Conservation (phyloP, 2,797 vertebrate species). For the Brotogeris chrysoptera region DNA sequence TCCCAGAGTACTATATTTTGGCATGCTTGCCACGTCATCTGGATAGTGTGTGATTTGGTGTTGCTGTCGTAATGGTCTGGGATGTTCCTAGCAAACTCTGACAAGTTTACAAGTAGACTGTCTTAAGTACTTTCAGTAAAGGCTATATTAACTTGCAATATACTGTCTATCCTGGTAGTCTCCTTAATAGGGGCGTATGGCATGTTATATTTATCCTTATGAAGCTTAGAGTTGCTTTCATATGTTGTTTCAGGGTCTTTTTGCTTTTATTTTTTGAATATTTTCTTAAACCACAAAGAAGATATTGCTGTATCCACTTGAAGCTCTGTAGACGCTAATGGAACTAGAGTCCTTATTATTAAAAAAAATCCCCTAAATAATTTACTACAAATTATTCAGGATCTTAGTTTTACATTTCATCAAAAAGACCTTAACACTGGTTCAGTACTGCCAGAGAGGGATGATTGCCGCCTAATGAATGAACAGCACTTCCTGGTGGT, state of each 20-base stretch:
- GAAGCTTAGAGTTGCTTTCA: background rate
- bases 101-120: background rate
- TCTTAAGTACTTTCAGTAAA: background rate
- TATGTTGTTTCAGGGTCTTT: background rate
- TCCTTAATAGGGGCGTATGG: background rate
- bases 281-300: background rate
- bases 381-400: background rate
- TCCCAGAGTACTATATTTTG: background rate
- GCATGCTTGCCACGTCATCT: background rate
- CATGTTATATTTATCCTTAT: background rate
- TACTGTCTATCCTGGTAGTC: background rate
- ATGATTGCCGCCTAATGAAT: background rate
- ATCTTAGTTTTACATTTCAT: background rate
- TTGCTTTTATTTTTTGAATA: background rate
- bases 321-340: background rate
- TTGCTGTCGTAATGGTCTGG: background rate
- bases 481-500: background rate
- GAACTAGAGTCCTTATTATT: background rate
- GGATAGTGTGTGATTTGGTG: background rate
- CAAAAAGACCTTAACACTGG: background rate
- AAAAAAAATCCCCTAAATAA: background rate
- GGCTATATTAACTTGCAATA: background rate
- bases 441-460: constrained; percentile 10
- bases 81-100: background rate
- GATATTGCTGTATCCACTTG: background rate